Conservation (phyloP, 2,113 vertebrate species). For the Garra rufa region DNA sequence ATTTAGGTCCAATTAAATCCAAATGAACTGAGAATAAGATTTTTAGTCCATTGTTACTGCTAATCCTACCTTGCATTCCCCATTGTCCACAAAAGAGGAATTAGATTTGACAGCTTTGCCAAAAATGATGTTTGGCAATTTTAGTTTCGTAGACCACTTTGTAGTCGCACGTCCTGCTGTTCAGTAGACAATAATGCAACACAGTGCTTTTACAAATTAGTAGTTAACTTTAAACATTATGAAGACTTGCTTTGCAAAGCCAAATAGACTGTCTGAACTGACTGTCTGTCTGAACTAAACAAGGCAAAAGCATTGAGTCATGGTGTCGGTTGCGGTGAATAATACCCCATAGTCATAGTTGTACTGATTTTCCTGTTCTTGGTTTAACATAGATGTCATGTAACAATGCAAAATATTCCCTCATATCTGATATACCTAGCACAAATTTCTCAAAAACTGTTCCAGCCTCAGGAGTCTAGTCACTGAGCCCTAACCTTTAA, state of each 20-base stretch:
- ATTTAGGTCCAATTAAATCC: too few relatives aligned
- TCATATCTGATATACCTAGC: neutral
- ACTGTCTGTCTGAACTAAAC: too few relatives aligned
- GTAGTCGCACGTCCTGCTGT: neutral
- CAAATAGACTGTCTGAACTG: neutral
- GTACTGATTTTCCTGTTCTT: neutral
- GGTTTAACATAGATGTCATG: neutral
- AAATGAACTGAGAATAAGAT: too few relatives aligned
- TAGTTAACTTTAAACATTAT: neutral
- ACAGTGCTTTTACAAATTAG: neutral
- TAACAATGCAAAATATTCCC: neutral
- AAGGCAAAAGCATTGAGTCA: neutral
- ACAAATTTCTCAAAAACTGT: neutral
- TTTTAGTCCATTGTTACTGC: too few relatives aligned
- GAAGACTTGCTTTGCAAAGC: neutral
- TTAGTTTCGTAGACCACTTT: neutral
- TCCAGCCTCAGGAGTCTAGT: neutral
- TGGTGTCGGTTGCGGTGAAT: neutral
- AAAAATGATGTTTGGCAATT: neutral
- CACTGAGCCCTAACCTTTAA: neutral
- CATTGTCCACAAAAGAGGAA: too few relatives aligned
- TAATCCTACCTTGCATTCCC: too few relatives aligned
- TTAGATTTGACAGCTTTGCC: neutral
- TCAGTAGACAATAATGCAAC: neutral
- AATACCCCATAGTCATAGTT: neutral